A percentile compares a stretch with the other conserved stretches of the same genome.
Evolutionary conservation across 2,888 invertebrate species (phyloP).

Genomic region (Aphodius granarius): DNA sequence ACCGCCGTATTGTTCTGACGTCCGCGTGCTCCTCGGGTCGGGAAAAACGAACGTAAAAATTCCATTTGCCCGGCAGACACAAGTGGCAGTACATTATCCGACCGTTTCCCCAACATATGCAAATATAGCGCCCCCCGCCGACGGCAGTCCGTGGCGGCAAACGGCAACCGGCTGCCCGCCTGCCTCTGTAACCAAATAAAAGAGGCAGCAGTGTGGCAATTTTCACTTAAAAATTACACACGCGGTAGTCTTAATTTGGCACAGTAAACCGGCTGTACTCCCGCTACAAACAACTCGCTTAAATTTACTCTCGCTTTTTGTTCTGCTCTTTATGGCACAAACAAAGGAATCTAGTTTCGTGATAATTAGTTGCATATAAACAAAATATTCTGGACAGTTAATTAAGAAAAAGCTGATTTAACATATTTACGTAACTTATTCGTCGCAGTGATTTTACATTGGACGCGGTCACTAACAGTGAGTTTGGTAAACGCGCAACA

Average conservation of each 20-base stretch:
- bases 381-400: too few relatives aligned
- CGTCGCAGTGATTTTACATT: too few relatives aligned
- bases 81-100: slow-evolving; percentile 10
- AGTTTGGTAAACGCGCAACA: too few relatives aligned
- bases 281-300: slow-evolving; percentile 26
- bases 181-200: slow-evolving; percentile 16
- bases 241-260: slow-evolving; percentile 27
- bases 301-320: slow-evolving; percentile 33
- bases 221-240: slow-evolving; percentile 28
- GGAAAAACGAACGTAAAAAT: background rate
- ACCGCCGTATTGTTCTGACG: background rate
- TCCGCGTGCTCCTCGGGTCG: background rate
- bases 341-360: slow-evolving; percentile 23
- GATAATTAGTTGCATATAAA: slow-evolving; percentile 2
- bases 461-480: too few relatives aligned
- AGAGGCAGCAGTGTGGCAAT: slow-evolving; percentile 22
- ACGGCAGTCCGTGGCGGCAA: background rate
- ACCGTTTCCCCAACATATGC: slow-evolving; percentile 10
- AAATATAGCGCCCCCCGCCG: slow-evolving; percentile 1
- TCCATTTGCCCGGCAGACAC: slow-evolving; percentile 8
- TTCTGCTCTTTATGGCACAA: slow-evolving; percentile 28
- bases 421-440: too few relatives aligned
- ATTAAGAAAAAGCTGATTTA: too few relatives aligned
- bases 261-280: background rate
- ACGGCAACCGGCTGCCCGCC: slow-evolving; percentile 17